Conservation (phyloP, 2,797 vertebrate species). For the Loriculus beryllinus region DNA sequence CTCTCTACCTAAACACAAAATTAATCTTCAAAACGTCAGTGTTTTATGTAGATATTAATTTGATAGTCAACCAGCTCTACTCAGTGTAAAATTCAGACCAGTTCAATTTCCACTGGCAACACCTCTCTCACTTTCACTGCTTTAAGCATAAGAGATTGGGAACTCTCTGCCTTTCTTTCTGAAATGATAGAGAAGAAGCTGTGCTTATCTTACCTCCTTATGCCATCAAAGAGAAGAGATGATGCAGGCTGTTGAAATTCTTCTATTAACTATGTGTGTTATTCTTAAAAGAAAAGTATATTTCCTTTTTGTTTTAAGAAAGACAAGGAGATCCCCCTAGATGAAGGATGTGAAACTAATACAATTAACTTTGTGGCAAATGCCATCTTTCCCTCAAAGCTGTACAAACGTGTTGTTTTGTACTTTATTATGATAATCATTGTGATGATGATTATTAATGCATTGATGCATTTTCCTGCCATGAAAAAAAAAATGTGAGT, state of each 20-base stretch:
- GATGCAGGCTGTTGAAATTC: background rate
- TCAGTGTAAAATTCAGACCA: background rate
- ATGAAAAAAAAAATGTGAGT: background rate
- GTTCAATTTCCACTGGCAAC: background rate
- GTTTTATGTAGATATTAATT: background rate
- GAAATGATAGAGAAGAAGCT: background rate
- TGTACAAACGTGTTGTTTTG: background rate
- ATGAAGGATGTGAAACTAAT: background rate
- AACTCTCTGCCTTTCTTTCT: background rate
- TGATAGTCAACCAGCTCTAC: background rate
- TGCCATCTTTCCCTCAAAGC: background rate
- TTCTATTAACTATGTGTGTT: background rate
- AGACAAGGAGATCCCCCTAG: background rate
- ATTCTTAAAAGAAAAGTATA: background rate
- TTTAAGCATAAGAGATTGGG: background rate
- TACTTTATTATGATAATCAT: background rate
- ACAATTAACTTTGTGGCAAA: background rate
- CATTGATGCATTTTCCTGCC: background rate
- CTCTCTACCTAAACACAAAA: background rate
- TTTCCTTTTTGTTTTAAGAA: background rate
- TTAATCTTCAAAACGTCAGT: background rate
- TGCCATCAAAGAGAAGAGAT: background rate
- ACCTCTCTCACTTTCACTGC: background rate
- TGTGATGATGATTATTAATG: background rate
- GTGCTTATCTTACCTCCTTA: background rate